Percentiles rank a stretch among this genome's conserved stretches.
These are phyloP conservation scores for Aradus depressus DNA, from an alignment of 2,888 invertebrate genomes.

Conservation along the genomic window DNA sequence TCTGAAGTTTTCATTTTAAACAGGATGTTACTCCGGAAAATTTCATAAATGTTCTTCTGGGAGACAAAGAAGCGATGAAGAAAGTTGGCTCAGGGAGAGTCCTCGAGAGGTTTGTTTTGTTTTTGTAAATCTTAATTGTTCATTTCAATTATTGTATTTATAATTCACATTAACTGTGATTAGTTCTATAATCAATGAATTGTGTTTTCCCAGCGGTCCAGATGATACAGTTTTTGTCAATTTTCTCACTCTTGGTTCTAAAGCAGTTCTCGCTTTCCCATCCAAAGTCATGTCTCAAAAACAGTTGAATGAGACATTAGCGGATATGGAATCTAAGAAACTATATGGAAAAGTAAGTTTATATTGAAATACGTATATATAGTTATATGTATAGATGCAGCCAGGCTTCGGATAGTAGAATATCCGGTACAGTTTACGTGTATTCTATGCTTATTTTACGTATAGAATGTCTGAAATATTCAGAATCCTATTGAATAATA, in stretches of 20 bases:
- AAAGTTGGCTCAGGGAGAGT: slow-evolving; percentile 43
- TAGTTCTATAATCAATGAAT: no score
- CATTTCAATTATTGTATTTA: no score
- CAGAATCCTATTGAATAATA: no score
- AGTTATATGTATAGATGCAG: no score
- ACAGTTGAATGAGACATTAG: slow-evolving; percentile 32
- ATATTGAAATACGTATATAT: no score
- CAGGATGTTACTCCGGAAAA: slow-evolving; percentile 11
- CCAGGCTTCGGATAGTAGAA: no score
- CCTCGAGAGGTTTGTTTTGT: slow-evolving; percentile 35
- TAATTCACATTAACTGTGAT: no score
- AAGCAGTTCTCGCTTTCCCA: slow-evolving; percentile 44
- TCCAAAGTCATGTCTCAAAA: slow-evolving; percentile 35
- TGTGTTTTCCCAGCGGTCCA: slow-evolving; percentile 9
- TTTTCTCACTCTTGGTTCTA: slow-evolving; percentile 51
- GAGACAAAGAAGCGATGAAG: slow-evolving; percentile 39
- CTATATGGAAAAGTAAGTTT: slow-evolving; percentile 39
- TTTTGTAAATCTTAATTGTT: background rate
- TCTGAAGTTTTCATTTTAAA: no score
- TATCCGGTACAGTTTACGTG: no score
- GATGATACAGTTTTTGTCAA: slow-evolving; percentile 43
- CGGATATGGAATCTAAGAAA: slow-evolving; percentile 38
- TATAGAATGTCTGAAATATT: no score
- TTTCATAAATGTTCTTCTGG: slow-evolving; percentile 44
- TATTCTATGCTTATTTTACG: no score